phyloP scores from a whole-genome alignment of 2,888 invertebrate genomes.

The Drosophila conformis region DNA sequence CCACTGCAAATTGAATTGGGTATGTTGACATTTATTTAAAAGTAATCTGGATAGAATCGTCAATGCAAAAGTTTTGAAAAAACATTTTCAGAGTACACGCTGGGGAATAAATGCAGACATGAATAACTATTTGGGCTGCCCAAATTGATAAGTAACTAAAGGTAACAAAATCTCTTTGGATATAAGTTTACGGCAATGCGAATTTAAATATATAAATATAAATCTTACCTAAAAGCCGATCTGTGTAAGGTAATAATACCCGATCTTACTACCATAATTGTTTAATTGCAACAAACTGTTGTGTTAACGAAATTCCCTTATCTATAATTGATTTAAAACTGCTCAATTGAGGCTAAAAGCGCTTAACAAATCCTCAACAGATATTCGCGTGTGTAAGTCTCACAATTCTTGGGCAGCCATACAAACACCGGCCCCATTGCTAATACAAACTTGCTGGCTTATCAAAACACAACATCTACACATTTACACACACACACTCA shows the following conservation, averaged over 20 bases:
- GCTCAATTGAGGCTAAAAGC: slow-evolving; percentile 26
- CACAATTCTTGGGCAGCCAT: slow-evolving; percentile 46
- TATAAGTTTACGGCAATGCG: neutral
- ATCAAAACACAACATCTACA: slow-evolving; percentile 68
- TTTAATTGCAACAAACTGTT: slow-evolving; percentile 4
- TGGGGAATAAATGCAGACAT: neutral
- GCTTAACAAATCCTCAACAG: slow-evolving; percentile 26
- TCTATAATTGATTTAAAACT: slow-evolving; percentile 30
- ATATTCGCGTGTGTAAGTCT: slow-evolving; percentile 20
- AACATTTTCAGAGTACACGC: neutral
- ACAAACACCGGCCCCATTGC: slow-evolving; percentile 61
- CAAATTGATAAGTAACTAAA: neutral
- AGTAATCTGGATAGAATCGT: neutral
- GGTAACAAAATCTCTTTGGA: neutral
- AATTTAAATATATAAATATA: neutral
- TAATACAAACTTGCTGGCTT: slow-evolving; percentile 57
- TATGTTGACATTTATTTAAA: neutral
- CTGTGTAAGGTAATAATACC: neutral
- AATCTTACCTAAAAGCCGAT: neutral
- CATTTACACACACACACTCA: slow-evolving; percentile 15
- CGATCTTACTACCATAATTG: neutral
- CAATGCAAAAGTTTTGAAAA: neutral
- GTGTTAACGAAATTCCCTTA: slow-evolving; percentile 23
- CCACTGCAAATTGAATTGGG: neutral
- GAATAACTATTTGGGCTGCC: neutral